These are phyloP conservation scores for Leptopilina clavipes DNA, from an alignment of 1,140 invertebrate genomes.

Conservation along the genomic window DNA sequence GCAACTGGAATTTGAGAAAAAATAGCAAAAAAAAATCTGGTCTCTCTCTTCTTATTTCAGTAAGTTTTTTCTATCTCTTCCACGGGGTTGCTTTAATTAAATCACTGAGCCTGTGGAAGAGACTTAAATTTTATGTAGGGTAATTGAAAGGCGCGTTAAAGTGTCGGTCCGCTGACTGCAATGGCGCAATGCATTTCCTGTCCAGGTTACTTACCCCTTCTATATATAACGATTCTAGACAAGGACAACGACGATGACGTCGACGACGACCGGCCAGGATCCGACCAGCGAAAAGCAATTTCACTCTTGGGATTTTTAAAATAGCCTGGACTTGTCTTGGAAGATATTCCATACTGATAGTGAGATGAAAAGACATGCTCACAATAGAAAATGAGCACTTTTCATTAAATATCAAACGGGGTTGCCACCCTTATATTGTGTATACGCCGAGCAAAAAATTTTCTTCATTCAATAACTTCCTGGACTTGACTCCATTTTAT, in stretches of 20 bases:
- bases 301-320: conserved; percentile 19
- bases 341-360: neutral
- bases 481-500: too few species aligned
- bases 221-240: neutral
- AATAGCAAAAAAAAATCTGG: neutral
- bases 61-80: neutral
- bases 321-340: neutral
- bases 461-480: too few species aligned
- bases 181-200: conserved; percentile 7
- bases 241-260: conserved; percentile 13
- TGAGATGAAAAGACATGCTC: neutral
- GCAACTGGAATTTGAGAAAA: neutral
- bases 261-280: too few species aligned
- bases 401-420: neutral
- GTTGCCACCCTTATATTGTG: neutral
- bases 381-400: neutral
- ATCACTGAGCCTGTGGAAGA: neutral
- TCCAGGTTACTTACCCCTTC: conserved; percentile 8
- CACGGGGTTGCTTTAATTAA: neutral
- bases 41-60: neutral
- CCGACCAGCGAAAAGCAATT: conserved; percentile 47
- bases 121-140: conserved; percentile 12
- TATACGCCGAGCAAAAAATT: too few species aligned
- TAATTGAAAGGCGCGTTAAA: conserved; percentile 12
- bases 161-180: neutral